A percentile compares a stretch with the other conserved stretches of the same genome.
phyloP scores from a whole-genome alignment of 2,113 vertebrate genomes.

The Neodontobutis hainanensis region DNA sequence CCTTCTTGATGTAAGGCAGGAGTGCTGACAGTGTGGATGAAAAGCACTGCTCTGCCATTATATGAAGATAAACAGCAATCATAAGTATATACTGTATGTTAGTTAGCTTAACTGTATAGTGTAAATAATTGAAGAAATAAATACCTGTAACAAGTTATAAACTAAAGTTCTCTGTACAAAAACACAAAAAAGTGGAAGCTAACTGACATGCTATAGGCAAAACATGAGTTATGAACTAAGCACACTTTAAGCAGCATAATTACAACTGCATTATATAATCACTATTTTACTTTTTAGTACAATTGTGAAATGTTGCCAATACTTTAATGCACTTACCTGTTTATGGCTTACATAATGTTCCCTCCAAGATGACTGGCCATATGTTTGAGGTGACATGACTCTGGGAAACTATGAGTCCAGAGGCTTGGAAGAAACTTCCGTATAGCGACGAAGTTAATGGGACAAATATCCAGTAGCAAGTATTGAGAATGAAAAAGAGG shows the following conservation, averaged over 20 bases:
- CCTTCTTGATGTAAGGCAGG: too few species aligned
- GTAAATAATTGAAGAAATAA: too few species aligned
- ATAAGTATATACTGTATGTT: too few species aligned
- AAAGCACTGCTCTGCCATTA: too few species aligned
- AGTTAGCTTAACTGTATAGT: too few species aligned
- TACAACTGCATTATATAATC: not conserved
- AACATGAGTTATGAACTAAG: constrained; percentile 4
- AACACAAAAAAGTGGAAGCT: not conserved
- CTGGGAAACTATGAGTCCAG: constrained; percentile 35
- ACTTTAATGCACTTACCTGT: constrained; percentile 1
- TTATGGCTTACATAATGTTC: constrained; percentile 16
- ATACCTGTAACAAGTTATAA: too few species aligned
- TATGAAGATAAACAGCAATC: too few species aligned
- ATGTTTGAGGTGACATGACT: constrained; percentile 50
- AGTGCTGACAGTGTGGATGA: too few species aligned
- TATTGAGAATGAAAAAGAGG: constrained; percentile 26
- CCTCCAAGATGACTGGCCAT: constrained; percentile 38
- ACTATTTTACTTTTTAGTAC: not conserved
- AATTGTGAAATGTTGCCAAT: not conserved
- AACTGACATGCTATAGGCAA: not conserved
- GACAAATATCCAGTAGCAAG: constrained; percentile 59
- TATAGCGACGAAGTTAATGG: constrained; percentile 58
- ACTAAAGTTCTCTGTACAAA: too few species aligned
- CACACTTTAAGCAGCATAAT: constrained; percentile 4
- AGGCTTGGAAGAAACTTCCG: constrained; percentile 27